Base-by-base conservation (phyloP, 2,888 invertebrate species). In the Alitta virens region DNA sequence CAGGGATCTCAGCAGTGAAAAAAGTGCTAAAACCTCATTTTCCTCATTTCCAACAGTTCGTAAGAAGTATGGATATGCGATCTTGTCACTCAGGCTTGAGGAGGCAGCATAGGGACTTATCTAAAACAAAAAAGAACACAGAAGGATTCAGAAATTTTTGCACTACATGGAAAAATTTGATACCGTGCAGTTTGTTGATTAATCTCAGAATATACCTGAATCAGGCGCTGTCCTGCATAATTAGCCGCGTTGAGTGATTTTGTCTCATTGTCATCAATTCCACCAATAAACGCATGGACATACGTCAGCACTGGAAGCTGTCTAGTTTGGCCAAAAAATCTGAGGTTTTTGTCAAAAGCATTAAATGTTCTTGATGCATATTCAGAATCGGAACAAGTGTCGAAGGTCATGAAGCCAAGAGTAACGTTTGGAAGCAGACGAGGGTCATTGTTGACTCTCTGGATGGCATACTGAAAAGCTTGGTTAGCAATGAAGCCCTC, bases 391-490 rank as follows among this genome's bases (percentile, higher is more conserved):
- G 58, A 59, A 53, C 63, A 63, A 24, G 58, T 63, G 54, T 78
- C 76, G 5, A 74, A 67, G 3, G 66, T 65, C 24, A 77, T 61
- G 12, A 70, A 71, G 58, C 76, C 76, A 42, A 67, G 65, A 12
- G 72, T 68, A 40, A 68, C 64, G 43, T 66, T 72, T 2, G 43
- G 26, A n/a, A 63, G 54, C 2, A 59, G 33, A 24, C 43, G 49
- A 1, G 59, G 50, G 25, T 63, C 63, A 18, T 33, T 52, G 63
- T 63, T 63, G 27, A 63, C 42, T 18, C 54, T 25, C 40, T 63
- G 56, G 14, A 63, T 54, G 55, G 63, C 63, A 27, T 63, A 63
- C 18, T 59, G 38, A 40, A 63, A 63, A 23, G 63, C 63, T 33
- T 33, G 33, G 33, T 33, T 33, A 12, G 33, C 33, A 7, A 33